These are phyloP conservation scores for Oscheius sp. DNA, from an alignment of 1,140 invertebrate genomes.

Conservation along the genomic window DNA sequence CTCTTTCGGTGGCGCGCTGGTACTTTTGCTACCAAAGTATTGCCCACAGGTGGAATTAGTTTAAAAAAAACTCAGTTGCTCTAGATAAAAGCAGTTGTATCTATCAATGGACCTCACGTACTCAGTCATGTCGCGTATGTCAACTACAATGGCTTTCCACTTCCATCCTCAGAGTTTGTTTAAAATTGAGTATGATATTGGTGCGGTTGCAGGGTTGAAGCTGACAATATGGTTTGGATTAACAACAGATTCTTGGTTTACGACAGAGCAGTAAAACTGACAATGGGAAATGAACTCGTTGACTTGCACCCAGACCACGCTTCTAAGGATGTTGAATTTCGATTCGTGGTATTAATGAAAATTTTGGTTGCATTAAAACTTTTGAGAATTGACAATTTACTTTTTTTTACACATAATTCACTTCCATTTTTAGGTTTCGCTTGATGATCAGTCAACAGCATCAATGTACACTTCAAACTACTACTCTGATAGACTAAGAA, in stretches of 20 bases:
- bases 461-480: neutral
- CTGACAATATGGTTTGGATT: no score
- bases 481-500: neutral
- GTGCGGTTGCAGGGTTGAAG: no score
- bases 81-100: neutral
- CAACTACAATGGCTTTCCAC: neutral
- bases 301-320: neutral
- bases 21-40: neutral
- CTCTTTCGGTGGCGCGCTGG: neutral
- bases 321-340: neutral
- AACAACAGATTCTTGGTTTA: neutral
- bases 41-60: neutral
- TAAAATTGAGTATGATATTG: no score
- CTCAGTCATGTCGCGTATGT: neutral
- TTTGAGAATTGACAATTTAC: no score
- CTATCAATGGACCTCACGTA: neutral
- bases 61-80: no score
- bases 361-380: no score
- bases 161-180: neutral
- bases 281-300: neutral
- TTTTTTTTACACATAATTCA: no score
- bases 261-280: neutral
- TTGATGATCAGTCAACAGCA: neutral
- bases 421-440: neutral
- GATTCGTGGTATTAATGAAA: neutral